These are phyloP conservation scores for Tangara arthus DNA, from an alignment of 2,797 vertebrate species.

Conservation along the genomic window DNA sequence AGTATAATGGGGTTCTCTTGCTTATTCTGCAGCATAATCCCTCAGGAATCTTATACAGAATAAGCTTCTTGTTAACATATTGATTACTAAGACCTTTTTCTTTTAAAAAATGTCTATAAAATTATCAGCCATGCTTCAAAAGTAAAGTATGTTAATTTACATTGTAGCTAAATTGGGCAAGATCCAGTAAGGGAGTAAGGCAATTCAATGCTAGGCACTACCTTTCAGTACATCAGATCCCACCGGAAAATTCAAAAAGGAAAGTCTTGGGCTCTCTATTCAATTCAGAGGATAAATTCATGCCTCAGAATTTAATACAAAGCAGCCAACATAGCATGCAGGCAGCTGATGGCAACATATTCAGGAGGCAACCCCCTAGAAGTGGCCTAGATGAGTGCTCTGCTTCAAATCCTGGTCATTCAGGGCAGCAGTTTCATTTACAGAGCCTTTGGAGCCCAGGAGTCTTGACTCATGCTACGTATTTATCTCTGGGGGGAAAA, in stretches of 20 bases:
- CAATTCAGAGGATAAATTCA: not conserved
- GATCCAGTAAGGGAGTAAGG: not conserved
- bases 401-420: not conserved
- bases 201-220: not conserved
- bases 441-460: not conserved
- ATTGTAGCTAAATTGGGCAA: not conserved
- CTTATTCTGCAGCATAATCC: not conserved
- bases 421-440: not conserved
- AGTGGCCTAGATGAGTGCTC: not conserved
- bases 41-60: not conserved
- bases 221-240: not conserved
- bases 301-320: not conserved
- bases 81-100: not conserved
- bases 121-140: not conserved
- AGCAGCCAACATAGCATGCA: not conserved
- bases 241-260: not conserved
- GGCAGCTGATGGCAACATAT: not conserved
- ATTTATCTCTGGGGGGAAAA: rapidly evolving
- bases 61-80: not conserved
- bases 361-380: not conserved
- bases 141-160: not conserved
- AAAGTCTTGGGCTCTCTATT: not conserved
- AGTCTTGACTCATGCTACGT: not conserved
- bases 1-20: not conserved
- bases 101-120: not conserved